Evolutionary conservation across 2,797 vertebrate genomes (phyloP).

Genomic region (Periophthalmus magnuspinnatus): DNA sequence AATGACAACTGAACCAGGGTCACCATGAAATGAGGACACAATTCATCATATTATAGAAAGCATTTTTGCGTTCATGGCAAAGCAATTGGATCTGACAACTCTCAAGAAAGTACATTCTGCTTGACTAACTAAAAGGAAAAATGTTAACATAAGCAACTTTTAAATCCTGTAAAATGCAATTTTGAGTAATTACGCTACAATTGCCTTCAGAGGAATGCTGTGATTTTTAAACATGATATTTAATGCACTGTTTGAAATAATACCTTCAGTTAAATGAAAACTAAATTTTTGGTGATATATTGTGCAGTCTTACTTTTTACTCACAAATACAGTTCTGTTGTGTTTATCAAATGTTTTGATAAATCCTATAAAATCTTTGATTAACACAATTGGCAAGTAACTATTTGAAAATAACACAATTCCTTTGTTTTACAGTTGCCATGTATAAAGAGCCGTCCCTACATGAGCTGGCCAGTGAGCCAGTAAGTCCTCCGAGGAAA

Average conservation of each 20-base stretch:
- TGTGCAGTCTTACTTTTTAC: too few species aligned
- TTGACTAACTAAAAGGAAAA: neutral
- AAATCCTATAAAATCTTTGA: neutral
- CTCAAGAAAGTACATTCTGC: neutral
- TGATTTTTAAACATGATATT: too few species aligned
- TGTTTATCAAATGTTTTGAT: too few species aligned
- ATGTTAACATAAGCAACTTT: neutral
- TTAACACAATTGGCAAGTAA: neutral
- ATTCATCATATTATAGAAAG: neutral
- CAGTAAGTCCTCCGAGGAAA: slow-evolving; percentile 79
- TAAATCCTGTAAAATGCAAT: neutral
- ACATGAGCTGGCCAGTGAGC: slow-evolving; percentile 83
- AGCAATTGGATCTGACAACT: too few species aligned
- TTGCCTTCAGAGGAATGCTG: neutral
- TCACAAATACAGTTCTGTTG: too few species aligned
- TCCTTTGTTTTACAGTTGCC: slow-evolving; percentile 81
- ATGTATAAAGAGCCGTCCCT: slow-evolving; percentile 99
- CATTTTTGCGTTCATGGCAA: neutral
- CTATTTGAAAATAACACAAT: slow-evolving; percentile 12
- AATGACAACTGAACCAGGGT: neutral
- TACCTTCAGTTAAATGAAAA: too few species aligned
- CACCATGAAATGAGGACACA: neutral
- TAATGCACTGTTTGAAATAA: too few species aligned
- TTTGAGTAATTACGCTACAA: neutral
- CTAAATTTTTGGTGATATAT: too few species aligned